Conservation (phyloP, 2,113 vertebrate species). For the Telmatochromis sp. region DNA sequence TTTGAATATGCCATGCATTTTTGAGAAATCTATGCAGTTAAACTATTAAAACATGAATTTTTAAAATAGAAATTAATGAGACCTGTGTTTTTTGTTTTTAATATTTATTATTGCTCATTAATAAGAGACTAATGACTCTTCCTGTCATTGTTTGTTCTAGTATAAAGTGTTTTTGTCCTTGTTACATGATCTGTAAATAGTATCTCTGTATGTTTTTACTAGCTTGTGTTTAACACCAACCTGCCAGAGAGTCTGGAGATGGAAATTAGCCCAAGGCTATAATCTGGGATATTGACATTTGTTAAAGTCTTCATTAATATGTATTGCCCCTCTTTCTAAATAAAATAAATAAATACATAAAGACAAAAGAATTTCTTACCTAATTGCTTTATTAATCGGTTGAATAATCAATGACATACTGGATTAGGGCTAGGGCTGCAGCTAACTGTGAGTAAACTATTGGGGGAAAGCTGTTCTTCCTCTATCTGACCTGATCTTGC, state of each 20-base stretch:
- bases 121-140: neutral
- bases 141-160: neutral
- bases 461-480: constrained; percentile 15
- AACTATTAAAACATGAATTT: neutral
- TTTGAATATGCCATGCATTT: neutral
- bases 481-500: constrained; percentile 32
- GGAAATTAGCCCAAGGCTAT: neutral
- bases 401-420: neutral
- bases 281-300: neutral
- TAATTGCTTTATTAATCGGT: neutral
- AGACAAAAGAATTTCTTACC: accelerated
- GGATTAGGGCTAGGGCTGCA: neutral
- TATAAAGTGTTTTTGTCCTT: neutral
- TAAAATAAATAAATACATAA: neutral
- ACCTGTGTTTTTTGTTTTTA: neutral
- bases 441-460: neutral
- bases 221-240: neutral
- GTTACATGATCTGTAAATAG: neutral
- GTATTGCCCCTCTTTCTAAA: neutral
- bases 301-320: accelerated
- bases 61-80: neutral
- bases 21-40: neutral
- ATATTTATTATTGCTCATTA: neutral
- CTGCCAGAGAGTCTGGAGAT: neutral
- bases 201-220: neutral